A percentile compares a stretch with the other conserved stretches of the same genome.
Evolutionary conservation across 2,888 invertebrate species (phyloP).

Genomic region (Cephus pygmeus): DNA sequence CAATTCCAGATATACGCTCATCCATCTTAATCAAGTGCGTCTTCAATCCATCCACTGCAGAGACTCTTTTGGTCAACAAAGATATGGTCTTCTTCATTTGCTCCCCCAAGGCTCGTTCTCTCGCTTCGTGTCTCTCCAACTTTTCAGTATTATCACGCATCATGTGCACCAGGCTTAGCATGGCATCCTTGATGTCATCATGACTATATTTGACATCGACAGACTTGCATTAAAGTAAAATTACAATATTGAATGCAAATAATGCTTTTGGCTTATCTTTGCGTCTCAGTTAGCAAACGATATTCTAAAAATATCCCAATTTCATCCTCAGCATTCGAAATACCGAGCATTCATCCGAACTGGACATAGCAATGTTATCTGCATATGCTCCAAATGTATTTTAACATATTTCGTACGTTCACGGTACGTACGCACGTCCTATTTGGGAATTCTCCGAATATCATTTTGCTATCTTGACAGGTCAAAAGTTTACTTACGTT

Average conservation of each 20-base stretch:
- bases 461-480: no score
- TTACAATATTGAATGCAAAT: no score
- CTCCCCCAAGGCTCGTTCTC: conserved; percentile 83
- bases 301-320: no score
- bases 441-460: no score
- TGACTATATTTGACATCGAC: conserved; percentile 53
- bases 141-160: conserved; percentile 84
- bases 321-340: no score
- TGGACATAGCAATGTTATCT: no score
- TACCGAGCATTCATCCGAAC: no score
- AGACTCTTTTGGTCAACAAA: conserved; percentile 75
- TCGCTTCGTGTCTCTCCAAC: conserved; percentile 84
- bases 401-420: not conserved
- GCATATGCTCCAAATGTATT: no score
- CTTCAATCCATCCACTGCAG: conserved; percentile 71
- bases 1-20: conserved; percentile 80
- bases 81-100: conserved; percentile 80
- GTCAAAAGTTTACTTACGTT: conserved; percentile 43
- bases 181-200: conserved; percentile 77
- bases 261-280: not conserved
- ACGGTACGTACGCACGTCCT: no score
- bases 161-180: conserved; percentile 83
- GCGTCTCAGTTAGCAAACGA: not conserved
- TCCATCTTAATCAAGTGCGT: conserved; percentile 79
- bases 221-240: conserved; percentile 5